phyloP scores from a whole-genome alignment of 2,113 vertebrate species.

The Pseudonaja textilis region DNA sequence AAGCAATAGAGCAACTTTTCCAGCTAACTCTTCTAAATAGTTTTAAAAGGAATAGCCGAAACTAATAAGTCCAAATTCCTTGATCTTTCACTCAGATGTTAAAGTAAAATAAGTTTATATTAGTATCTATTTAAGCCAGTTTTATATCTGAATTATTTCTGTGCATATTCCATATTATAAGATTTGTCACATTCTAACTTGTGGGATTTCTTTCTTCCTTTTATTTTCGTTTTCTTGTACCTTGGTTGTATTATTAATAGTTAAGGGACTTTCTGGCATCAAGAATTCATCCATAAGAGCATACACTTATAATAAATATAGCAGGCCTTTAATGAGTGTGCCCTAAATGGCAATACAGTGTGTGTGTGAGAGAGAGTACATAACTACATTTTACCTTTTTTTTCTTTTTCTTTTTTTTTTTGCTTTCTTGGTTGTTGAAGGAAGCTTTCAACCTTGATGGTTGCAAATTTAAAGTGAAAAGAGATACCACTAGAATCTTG shows the following conservation, averaged over 20 bases:
- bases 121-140: background rate
- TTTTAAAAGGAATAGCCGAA: background rate
- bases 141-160: background rate
- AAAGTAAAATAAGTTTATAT: background rate
- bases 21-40: background rate
- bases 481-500: background rate
- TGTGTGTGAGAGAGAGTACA: no score
- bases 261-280: background rate
- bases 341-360: background rate
- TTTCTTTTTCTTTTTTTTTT: rapidly evolving
- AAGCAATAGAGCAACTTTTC: background rate
- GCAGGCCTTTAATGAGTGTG: background rate
- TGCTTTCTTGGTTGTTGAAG: background rate
- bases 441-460: background rate
- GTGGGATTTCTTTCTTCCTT: background rate
- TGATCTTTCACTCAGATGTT: background rate
- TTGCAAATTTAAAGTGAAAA: background rate
- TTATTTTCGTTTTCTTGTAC: background rate
- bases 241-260: background rate
- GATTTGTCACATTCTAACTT: background rate
- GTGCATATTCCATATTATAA: background rate
- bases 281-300: background rate
- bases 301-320: background rate
- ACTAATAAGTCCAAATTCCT: background rate
- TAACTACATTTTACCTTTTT: background rate